Conservation (phyloP, 1,140 invertebrate genomes). For the Nephotettix cincticeps region DNA sequence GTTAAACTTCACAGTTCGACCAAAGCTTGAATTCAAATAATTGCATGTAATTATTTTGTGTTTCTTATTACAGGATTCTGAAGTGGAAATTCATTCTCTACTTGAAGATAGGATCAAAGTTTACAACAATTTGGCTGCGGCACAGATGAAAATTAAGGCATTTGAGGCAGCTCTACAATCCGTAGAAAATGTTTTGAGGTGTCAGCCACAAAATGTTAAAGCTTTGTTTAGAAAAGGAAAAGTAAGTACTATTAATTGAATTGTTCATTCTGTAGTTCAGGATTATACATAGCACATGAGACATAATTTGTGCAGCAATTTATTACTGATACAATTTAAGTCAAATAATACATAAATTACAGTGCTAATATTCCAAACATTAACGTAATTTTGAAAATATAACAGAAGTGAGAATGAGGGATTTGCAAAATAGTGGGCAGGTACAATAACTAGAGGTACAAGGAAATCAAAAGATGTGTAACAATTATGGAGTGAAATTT, state of each 20-base stretch:
- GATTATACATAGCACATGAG: too few species aligned
- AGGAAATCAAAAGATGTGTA: too few species aligned
- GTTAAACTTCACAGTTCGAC: too few species aligned
- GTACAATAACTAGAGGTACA: too few species aligned
- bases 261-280: slow-evolving; percentile 28
- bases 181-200: slow-evolving; percentile 73
- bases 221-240: slow-evolving; percentile 86
- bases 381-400: too few species aligned
- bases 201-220: slow-evolving; percentile 86
- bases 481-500: too few species aligned
- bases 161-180: slow-evolving; percentile 79
- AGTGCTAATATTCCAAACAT: background rate
- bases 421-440: too few species aligned
- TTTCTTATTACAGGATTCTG: too few species aligned
- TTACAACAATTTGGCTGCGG: slow-evolving; percentile 87
- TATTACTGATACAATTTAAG: slow-evolving; percentile 12
- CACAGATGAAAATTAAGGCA: slow-evolving; percentile 81
- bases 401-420: too few species aligned
- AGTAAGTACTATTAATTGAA: slow-evolving; percentile 47
- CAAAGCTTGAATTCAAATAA: too few species aligned
- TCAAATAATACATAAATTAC: background rate
- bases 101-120: slow-evolving; percentile 78
- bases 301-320: too few species aligned
- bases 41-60: too few species aligned
- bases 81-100: slow-evolving; percentile 58